A percentile compares a stretch with the other conserved stretches of the same genome.
These are phyloP conservation scores for Hydractinia echinata DNA, from an alignment of 30 jellyfish, hydroid and myxozoan genomes.

Conservation along the genomic window DNA sequence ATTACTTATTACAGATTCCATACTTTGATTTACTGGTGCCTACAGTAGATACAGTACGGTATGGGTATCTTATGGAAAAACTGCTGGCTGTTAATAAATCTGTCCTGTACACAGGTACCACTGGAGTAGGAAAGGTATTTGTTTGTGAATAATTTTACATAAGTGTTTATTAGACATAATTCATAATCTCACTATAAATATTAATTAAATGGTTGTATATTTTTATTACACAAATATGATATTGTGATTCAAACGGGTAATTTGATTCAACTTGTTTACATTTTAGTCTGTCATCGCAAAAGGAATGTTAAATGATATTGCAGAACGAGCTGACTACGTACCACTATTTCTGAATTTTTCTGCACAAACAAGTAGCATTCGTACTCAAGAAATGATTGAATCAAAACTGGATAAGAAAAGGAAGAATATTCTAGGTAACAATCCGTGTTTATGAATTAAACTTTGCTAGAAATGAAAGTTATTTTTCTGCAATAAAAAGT, in stretches of 20 bases:
- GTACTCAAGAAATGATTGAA: slow-evolving; percentile 95
- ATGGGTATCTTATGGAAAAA: slow-evolving; percentile 81
- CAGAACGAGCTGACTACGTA: slow-evolving; percentile 61
- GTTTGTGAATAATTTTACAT: background rate
- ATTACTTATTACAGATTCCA: slow-evolving; percentile 45
- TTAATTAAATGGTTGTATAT: no score
- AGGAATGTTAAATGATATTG: slow-evolving; percentile 62
- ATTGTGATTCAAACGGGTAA: no score
- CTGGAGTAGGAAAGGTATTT: slow-evolving; percentile 94
- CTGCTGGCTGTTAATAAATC: slow-evolving; percentile 65
- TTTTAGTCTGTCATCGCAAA: slow-evolving; percentile 91
- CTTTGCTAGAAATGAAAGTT: no score
- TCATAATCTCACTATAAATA: background rate
- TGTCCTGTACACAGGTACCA: slow-evolving; percentile 79
- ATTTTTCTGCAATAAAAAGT: background rate
- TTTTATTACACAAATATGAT: no score
- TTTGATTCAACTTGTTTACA: background rate
- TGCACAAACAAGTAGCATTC: slow-evolving; percentile 92
- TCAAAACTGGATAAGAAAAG: slow-evolving; percentile 83
- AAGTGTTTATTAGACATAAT: background rate
- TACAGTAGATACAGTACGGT: slow-evolving; percentile 84
- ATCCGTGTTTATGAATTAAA: no score
- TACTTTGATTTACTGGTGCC: slow-evolving; percentile 85
- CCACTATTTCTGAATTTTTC: slow-evolving; percentile 92
- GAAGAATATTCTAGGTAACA: slow-evolving; percentile 73